Conservation (phyloP, 1,140 invertebrate species). For the Aphaenogaster rudis region DNA sequence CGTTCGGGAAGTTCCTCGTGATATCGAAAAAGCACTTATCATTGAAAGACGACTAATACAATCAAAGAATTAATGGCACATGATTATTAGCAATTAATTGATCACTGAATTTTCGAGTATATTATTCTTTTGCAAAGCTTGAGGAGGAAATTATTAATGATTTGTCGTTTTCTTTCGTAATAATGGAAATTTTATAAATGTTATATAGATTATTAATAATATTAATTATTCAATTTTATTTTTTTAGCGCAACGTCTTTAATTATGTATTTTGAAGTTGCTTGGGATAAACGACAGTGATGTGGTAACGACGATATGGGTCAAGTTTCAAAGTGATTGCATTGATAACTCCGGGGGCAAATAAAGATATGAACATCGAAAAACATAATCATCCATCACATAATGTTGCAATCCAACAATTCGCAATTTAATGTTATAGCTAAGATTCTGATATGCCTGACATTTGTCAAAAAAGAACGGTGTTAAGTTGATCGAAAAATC, state of each 20-base stretch:
- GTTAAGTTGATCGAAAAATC: background rate
- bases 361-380: background rate
- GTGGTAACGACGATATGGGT: background rate
- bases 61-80: background rate
- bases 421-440: background rate
- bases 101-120: background rate
- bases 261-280: background rate
- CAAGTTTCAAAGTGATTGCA: background rate
- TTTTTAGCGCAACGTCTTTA: background rate
- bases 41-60: background rate
- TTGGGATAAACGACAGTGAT: background rate
- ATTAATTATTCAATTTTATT: background rate
- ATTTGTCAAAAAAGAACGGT: background rate
- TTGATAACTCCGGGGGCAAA: background rate
- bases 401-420: no score
- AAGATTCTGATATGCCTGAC: background rate
- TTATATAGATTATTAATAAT: background rate
- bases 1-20: background rate
- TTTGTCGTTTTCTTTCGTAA: background rate
- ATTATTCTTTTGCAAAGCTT: background rate
- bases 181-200: background rate
- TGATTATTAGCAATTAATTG: background rate
- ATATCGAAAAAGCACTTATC: background rate
- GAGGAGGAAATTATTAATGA: background rate
- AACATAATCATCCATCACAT: background rate